Evolutionary conservation across 2,113 vertebrate species (phyloP), one percentile per base, ranked within the genome.

Genomic region (Odocoileus hemionus): DNA sequence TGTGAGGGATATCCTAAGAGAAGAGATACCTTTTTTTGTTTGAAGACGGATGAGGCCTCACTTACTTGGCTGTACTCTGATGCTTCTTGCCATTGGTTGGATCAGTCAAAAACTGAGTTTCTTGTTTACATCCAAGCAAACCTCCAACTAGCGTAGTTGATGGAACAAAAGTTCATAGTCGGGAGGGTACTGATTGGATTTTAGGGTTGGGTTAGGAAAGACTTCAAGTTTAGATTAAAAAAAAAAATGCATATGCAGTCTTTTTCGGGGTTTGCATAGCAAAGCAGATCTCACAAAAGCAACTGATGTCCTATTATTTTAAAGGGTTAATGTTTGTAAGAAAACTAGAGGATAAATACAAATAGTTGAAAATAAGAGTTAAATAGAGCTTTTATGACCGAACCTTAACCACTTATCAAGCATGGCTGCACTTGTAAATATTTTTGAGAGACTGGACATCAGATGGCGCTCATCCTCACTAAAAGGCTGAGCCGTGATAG

Each of bases 401-500:
- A 25, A 60, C 30, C 70, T 88, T 47, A 78, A 96, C 43, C 39
- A 64, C 26, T 47, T 21, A 36, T 36, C 36, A 91, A 61, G 39
- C 26, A 26, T 3, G 45, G 52, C 16, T 45, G 76, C 84, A 28
- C 39, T 16, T 33, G 16, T 25, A 23, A 17, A 3, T 58, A 28
- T 70, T 96, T 90, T 19, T 45, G 21, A 25, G 89, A 74, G 52
- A 39, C 1, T 43, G 74, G 43, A 60, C 98, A 64, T 87, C 74
- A 97, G 98, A 89, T 60, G 97, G 96, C 95, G 97, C 97, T 98
- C 95, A 45, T 8, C 36, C 26, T 55, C 13, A 33, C 26, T 5
- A 52, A 89, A 93, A 89, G 19, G 60, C 54, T 10, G 36, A 91
- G 55, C 93, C 43, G 61, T 15, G 16, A 45, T 6, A 23, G n/a